phyloP scores from a whole-genome alignment of 2,888 invertebrate genomes.

The Bruchidius siliquastri region DNA sequence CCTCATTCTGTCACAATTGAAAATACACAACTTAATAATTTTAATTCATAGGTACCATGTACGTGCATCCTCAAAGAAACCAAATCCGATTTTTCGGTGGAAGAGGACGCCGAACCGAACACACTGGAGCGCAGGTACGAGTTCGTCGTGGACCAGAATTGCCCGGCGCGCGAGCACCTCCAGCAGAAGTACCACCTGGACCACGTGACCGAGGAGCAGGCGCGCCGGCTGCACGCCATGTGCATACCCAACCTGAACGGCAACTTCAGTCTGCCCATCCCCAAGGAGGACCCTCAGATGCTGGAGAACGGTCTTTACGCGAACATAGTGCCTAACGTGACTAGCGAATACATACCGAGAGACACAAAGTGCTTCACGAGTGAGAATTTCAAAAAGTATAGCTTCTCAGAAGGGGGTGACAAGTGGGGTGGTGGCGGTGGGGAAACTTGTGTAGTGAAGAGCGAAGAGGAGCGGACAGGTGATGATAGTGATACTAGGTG shows the following conservation, averaged over 20 bases:
- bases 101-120: conserved; percentile 29
- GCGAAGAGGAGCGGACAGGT: conserved; percentile 25
- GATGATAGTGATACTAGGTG: conserved; percentile 23
- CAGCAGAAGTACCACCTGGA: conserved; percentile 52
- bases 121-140: conserved; percentile 37
- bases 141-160: conserved; percentile 53
- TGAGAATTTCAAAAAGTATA: conserved; percentile 45
- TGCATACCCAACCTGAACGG: conserved; percentile 41
- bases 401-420: conserved; percentile 37
- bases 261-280: conserved; percentile 32
- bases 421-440: conserved; percentile 17
- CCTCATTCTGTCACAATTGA: too few species aligned
- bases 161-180: conserved; percentile 50
- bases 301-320: conserved; percentile 36
- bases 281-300: conserved; percentile 20
- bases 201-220: conserved; percentile 48
- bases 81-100: conserved; percentile 36
- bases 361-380: conserved; percentile 35
- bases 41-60: conserved; percentile 23
- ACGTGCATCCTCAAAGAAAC: conserved; percentile 37
- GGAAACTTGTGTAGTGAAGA: conserved; percentile 22
- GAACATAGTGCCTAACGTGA: conserved; percentile 48
- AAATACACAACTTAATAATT: too few species aligned
- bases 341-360: conserved; percentile 39
- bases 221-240: conserved; percentile 48